Conservation (phyloP, 2,797 vertebrate genomes). For the Sternotherus odoratus region DNA sequence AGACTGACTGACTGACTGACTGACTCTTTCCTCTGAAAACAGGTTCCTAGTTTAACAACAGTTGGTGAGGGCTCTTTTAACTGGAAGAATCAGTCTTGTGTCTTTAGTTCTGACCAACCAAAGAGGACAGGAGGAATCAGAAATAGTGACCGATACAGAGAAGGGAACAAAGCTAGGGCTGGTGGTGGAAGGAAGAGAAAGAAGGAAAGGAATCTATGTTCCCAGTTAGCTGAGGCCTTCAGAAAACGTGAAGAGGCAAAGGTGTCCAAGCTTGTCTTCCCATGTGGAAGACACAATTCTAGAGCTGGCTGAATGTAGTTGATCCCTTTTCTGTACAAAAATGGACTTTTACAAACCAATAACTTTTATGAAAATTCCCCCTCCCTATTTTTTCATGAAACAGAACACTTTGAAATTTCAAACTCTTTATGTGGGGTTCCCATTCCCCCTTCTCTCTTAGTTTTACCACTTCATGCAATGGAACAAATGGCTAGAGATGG, state of each 20-base stretch:
- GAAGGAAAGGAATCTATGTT: conserved; percentile 12
- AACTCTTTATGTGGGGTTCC: not conserved
- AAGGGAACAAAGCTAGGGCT: not conserved
- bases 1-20: too few species aligned
- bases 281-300: conserved; percentile 21
- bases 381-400: not conserved
- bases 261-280: conserved; percentile 29
- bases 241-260: conserved; percentile 36
- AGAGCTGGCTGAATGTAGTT: not conserved
- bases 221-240: conserved; percentile 19
- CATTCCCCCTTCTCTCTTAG: not conserved
- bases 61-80: conserved; percentile 69
- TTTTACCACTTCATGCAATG: not conserved
- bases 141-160: conserved; percentile 20
- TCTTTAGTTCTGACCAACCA: conserved; percentile 63
- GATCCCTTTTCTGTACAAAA: not conserved
- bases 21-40: conserved; percentile 16
- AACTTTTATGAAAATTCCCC: not conserved
- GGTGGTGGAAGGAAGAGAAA: not conserved
- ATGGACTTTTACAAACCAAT: not conserved
- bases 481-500: not conserved
- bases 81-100: conserved; percentile 71
- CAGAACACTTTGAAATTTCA: not conserved
- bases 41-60: conserved; percentile 65
- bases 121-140: conserved; percentile 63